Percentiles rank a stretch among this genome's conserved stretches.
Evolutionary conservation across 2,888 invertebrate genomes (phyloP).

Genomic region (Cantharis rufa): DNA sequence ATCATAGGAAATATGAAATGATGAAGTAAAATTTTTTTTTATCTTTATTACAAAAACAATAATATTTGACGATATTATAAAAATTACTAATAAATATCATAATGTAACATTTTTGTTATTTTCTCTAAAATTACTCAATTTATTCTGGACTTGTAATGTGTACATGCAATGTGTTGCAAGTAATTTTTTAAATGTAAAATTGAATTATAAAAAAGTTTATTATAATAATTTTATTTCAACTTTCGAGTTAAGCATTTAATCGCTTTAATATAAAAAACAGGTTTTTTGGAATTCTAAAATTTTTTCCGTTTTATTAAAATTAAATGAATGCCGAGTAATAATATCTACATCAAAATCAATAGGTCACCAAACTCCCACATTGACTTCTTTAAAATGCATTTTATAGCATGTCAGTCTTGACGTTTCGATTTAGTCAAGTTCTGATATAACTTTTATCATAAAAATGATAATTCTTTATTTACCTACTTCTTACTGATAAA

Average conservation of each 20-base stretch:
- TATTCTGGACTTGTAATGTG: no score
- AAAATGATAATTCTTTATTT: not conserved
- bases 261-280: not conserved
- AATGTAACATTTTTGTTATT: no score
- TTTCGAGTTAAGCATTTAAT: not conserved
- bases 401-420: not conserved
- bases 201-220: not conserved
- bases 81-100: not conserved
- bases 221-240: no score
- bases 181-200: not conserved
- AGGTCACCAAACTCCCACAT: not conserved
- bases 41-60: not conserved
- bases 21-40: not conserved
- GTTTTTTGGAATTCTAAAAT: not conserved
- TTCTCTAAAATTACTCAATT: no score
- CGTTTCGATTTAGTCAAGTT: not conserved
- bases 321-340: not conserved
- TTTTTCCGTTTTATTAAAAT: not conserved
- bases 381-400: not conserved
- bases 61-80: not conserved
- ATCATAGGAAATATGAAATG: not conserved
- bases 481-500: not conserved
- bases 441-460: not conserved
- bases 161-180: no score
- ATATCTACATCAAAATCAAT: not conserved